A percentile compares a stretch with the other conserved stretches of the same genome.
phyloP scores from a whole-genome alignment of 1,140 invertebrate genomes.

The Ridgeia piscesae region DNA sequence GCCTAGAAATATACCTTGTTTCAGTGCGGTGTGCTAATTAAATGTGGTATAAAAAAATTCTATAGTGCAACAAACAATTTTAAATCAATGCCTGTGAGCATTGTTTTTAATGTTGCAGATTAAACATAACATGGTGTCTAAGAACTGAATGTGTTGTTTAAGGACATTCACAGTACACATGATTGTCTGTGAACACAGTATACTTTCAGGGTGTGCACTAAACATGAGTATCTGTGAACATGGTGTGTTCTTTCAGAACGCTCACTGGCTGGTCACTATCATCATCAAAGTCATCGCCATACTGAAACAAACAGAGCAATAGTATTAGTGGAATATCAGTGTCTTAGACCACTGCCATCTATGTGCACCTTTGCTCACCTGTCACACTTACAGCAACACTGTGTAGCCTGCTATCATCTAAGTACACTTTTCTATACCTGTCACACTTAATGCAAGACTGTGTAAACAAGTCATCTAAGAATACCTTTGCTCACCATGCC shows the following conservation, averaged over 20 bases:
- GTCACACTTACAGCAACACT: constrained; percentile 11
- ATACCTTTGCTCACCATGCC: no score
- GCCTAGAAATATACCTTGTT: constrained; percentile 12
- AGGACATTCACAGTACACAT: neutral
- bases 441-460: no score
- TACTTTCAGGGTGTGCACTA: constrained; percentile 47
- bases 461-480: no score
- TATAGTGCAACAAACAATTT: neutral
- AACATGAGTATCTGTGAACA: constrained; percentile 50
- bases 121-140: neutral
- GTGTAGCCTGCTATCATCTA: constrained; percentile 14
- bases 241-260: constrained; percentile 47
- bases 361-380: neutral
- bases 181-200: constrained; percentile 43
- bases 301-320: constrained; percentile 37
- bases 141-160: neutral
- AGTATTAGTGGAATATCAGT: neutral
- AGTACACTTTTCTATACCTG: no score
- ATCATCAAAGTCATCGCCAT: constrained; percentile 40
- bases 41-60: neutral
- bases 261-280: constrained; percentile 43
- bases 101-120: neutral
- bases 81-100: neutral
- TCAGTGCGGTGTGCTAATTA: constrained; percentile 27
- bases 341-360: neutral